These are phyloP conservation scores for Pipra filicauda DNA, from an alignment of 2,113 vertebrate genomes.

Conservation along the genomic window DNA sequence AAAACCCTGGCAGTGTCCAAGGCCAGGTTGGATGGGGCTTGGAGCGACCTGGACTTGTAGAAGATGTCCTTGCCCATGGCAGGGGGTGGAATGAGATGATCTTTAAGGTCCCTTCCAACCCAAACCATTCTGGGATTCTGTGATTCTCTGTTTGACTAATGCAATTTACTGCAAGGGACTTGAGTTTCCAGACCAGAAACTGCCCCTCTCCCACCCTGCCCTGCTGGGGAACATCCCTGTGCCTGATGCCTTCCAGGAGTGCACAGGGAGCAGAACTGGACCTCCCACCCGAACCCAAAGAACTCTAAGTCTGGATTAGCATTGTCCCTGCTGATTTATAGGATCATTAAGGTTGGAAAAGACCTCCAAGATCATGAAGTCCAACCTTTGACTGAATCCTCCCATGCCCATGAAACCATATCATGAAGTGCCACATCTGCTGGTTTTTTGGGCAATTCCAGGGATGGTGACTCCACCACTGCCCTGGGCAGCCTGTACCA, in stretches of 20 bases:
- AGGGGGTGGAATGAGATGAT: not conserved
- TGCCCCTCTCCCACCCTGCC: not conserved
- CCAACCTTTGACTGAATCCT: rapidly evolving
- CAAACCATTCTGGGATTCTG: not conserved
- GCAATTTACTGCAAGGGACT: not conserved
- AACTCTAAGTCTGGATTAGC: not conserved
- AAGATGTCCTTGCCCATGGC: not conserved
- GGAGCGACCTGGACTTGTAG: not conserved
- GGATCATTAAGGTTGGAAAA: not conserved
- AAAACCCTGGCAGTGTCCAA: not conserved
- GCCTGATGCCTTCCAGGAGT: not conserved
- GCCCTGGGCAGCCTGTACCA: not conserved
- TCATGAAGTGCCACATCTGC: not conserved
- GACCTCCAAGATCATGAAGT: not conserved
- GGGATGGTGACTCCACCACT: not conserved
- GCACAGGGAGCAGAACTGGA: not conserved
- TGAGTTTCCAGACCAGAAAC: not conserved
- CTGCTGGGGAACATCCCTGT: not conserved
- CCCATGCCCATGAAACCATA: not conserved
- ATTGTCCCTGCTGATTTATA: not conserved
- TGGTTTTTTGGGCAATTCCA: not conserved
- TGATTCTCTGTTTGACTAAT: not conserved
- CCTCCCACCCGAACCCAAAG: not conserved
- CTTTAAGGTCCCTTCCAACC: not conserved
- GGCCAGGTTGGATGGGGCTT: not conserved